A percentile compares a stretch with the other conserved stretches of the same genome.
These are phyloP conservation scores for Sciurus vulgaris DNA, from an alignment of 2,797 vertebrate species.

Conservation along the genomic window DNA sequence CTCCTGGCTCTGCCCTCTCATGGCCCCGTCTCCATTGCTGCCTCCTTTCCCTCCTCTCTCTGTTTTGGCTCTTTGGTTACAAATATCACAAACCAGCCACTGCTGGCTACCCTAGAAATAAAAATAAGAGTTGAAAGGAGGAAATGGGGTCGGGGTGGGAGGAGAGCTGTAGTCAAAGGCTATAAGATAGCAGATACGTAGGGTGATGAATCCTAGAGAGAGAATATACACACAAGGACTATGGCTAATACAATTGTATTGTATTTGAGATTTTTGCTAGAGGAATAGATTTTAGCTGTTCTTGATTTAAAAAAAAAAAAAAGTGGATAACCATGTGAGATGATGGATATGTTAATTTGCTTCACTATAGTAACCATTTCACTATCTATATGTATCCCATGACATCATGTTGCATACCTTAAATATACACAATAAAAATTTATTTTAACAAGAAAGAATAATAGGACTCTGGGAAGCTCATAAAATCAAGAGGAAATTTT, in stretches of 20 bases:
- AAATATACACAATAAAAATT: conserved; percentile 51
- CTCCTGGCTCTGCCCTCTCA: not conserved
- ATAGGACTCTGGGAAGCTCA: not conserved
- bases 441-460: conserved; percentile 14
- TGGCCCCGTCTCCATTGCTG: not conserved
- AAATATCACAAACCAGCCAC: conserved; percentile 1
- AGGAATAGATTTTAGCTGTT: conserved; percentile 57
- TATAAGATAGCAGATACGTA: not conserved
- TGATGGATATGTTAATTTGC: conserved; percentile 60
- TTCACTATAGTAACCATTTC: conserved; percentile 55
- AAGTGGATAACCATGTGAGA: conserved; percentile 15
- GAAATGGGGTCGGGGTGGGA: not conserved
- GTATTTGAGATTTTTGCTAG: not conserved
- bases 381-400: conserved; percentile 52
- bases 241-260: conserved; percentile 8
- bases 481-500: not conserved
- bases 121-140: not conserved
- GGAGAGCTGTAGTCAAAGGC: not conserved
- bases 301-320: conserved; percentile 38
- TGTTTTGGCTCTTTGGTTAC: conserved; percentile 47
- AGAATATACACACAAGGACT: not conserved
- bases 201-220: not conserved
- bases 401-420: conserved; percentile 31
- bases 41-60: not conserved
- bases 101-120: not conserved